phyloP scores from a whole-genome alignment of 2,113 vertebrate genomes.

The Mesembrinibis cayennensis region DNA sequence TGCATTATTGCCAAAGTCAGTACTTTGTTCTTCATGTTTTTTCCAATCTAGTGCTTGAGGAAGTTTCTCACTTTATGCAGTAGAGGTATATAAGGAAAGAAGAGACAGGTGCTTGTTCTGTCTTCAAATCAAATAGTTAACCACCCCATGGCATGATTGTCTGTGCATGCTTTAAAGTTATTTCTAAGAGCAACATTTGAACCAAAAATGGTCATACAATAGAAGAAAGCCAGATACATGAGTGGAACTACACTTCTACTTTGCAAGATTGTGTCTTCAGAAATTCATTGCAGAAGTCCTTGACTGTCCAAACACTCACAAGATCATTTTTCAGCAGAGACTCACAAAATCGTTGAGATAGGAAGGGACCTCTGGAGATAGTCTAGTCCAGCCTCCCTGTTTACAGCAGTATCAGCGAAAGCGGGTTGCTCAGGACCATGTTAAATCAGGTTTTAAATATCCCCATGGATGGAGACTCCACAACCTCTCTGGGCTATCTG shows the following conservation, averaged over 20 bases:
- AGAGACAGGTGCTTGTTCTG: background rate
- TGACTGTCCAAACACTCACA: background rate
- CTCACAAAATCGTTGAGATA: background rate
- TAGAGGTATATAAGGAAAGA: background rate
- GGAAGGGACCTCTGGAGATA: background rate
- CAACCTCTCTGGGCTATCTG: background rate
- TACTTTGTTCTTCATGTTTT: background rate
- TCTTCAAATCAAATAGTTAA: background rate
- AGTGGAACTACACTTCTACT: background rate
- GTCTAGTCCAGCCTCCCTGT: background rate
- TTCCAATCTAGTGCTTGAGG: background rate
- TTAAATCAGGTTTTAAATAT: background rate
- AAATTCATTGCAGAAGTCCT: background rate
- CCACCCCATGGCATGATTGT: background rate
- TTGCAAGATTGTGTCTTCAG: background rate
- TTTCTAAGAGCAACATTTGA: background rate
- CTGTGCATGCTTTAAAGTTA: background rate
- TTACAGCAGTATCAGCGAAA: background rate
- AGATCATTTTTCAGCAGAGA: background rate
- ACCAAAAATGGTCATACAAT: background rate
- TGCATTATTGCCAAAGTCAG: background rate
- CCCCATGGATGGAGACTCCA: background rate
- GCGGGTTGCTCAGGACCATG: background rate
- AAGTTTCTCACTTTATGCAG: background rate
- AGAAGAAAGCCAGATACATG: background rate